Evolutionary conservation across 2,113 vertebrate species (phyloP).

Genomic region (Oreochromis spilurus): DNA sequence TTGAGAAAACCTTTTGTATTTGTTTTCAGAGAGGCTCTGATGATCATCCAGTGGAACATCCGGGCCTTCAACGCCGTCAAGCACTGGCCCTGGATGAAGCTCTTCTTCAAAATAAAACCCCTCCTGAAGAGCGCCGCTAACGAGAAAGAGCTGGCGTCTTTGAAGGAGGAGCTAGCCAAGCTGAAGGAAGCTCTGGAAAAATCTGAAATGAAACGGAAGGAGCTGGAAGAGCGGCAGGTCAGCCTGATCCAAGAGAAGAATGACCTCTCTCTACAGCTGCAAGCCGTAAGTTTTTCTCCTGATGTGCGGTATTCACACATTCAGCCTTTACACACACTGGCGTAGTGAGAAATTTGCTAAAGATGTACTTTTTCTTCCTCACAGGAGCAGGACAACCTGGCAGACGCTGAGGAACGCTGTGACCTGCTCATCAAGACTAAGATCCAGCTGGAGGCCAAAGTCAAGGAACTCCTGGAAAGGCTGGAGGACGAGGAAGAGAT

Average conservation of each 20-base stretch:
- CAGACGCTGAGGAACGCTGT: constrained; percentile 88
- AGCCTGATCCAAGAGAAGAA: constrained; percentile 92
- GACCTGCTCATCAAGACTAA: constrained; percentile 92
- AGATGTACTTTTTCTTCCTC: background rate
- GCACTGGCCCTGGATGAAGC: constrained; percentile 96
- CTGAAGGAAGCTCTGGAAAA: constrained; percentile 86
- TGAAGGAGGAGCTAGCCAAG: constrained; percentile 85
- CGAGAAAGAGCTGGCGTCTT: constrained; percentile 82
- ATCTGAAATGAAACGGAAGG: constrained; percentile 84
- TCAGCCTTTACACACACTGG: background rate
- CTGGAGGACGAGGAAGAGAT: constrained; percentile 92
- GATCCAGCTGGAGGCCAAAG: constrained; percentile 88
- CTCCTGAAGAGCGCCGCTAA: constrained; percentile 86
- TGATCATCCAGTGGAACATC: constrained; percentile 95
- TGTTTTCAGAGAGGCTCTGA: constrained; percentile 74
- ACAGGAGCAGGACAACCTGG: constrained; percentile 92
- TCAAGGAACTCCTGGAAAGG: constrained; percentile 84
- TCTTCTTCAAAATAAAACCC: constrained; percentile 96
- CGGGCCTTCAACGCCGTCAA: constrained; percentile 90
- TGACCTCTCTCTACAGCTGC: constrained; percentile 85
- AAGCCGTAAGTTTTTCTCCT: constrained; percentile 78
- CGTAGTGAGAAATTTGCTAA: background rate
- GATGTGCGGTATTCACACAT: background rate
- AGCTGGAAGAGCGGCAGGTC: constrained; percentile 90
- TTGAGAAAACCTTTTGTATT: background rate